phyloP scores from a whole-genome alignment of 2,113 vertebrate species.

The Ceyx margarethae region DNA sequence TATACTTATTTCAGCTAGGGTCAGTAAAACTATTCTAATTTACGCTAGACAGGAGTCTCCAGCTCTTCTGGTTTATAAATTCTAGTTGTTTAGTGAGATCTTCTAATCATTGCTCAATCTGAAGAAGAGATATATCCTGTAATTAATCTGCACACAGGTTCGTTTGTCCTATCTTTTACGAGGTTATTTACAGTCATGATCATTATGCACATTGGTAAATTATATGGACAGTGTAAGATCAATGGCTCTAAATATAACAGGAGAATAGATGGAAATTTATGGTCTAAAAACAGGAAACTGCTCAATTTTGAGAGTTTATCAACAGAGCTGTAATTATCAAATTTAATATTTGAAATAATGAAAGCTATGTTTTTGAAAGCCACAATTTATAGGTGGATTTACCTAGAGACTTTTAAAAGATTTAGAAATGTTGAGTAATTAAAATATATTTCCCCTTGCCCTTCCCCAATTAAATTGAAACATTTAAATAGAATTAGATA shows the following conservation, averaged over 20 bases:
- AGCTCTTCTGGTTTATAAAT: background rate
- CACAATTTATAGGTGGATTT: background rate
- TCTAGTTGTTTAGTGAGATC: background rate
- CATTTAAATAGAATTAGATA: background rate
- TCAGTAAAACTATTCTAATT: background rate
- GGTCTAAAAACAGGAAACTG: background rate
- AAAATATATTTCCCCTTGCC: background rate
- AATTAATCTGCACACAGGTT: conserved; percentile 1
- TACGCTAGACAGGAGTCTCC: background rate
- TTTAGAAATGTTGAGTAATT: background rate
- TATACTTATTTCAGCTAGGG: background rate
- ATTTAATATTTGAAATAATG: conserved; percentile 1
- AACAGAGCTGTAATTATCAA: background rate
- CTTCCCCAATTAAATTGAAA: background rate
- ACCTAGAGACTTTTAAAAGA: background rate
- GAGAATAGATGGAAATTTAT: background rate
- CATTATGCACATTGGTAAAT: conserved; percentile 6
- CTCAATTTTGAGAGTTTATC: conserved; percentile 14
- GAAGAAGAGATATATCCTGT: background rate
- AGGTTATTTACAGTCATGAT: conserved; percentile 27
- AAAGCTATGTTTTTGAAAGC: background rate
- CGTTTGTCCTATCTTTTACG: conserved; percentile 5
- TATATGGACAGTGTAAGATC: background rate
- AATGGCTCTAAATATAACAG: conserved; percentile 5
- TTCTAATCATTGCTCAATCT: background rate